phyloP scores from a whole-genome alignment of 2,113 vertebrate species.

The Ophiodon elongatus region DNA sequence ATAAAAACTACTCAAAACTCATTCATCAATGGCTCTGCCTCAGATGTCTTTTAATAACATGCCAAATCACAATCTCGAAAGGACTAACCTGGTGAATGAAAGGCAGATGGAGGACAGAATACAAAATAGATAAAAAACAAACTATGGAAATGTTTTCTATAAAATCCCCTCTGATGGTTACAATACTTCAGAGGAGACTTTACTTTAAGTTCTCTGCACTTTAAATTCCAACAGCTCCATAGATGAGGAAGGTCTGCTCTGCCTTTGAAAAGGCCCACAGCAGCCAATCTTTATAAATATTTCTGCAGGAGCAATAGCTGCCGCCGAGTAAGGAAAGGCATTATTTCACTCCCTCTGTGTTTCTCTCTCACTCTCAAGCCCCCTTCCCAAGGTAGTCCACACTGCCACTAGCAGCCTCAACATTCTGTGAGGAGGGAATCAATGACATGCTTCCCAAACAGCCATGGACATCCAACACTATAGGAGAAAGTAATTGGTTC shows the following conservation, averaged over 20 bases:
- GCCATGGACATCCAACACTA: conserved; percentile 4
- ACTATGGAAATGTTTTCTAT: conserved; percentile 21
- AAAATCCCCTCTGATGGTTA: conserved; percentile 15
- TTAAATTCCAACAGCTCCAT: conserved; percentile 24
- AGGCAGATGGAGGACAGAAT: conserved; percentile 34
- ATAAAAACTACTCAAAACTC: conserved; percentile 17
- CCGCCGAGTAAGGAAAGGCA: conserved; percentile 40
- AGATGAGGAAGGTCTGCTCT: conserved; percentile 10
- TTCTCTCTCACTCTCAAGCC: conserved; percentile 10
- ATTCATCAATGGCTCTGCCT: conserved; percentile 56
- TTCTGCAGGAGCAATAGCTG: conserved; percentile 32
- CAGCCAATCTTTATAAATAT: conserved; percentile 51
- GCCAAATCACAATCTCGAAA: conserved; percentile 53
- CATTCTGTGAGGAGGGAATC: conserved; percentile 46
- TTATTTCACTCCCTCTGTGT: conserved; percentile 37
- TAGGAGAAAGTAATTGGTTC: conserved; percentile 19
- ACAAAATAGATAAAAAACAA: conserved; percentile 26
- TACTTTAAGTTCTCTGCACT: conserved; percentile 36
- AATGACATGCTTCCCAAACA: conserved; percentile 44
- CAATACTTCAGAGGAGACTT: conserved; percentile 36
- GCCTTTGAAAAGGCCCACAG: conserved; percentile 43
- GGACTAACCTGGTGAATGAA: conserved; percentile 69
- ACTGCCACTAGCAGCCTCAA: conserved; percentile 52
- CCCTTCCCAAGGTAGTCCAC: conserved; percentile 30
- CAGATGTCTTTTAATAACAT: conserved; percentile 31